These are phyloP conservation scores for Scotopteryx bipunctaria DNA, from an alignment of 2,888 invertebrate genomes.

Conservation along the genomic window DNA sequence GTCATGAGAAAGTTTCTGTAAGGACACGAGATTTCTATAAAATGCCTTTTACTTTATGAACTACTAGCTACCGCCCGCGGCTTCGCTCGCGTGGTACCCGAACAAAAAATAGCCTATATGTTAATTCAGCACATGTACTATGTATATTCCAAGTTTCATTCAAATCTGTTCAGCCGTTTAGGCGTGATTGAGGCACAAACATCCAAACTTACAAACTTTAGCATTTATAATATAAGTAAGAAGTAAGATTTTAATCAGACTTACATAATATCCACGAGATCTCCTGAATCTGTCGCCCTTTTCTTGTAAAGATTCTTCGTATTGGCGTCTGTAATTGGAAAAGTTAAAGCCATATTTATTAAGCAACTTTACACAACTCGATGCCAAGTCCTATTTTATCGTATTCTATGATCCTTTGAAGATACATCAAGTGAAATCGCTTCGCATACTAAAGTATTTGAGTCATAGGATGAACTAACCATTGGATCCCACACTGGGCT, in stretches of 20 bases:
- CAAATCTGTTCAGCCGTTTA: too few species aligned
- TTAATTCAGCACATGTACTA: too few species aligned
- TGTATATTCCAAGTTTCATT: too few species aligned
- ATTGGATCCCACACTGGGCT: slow-evolving; percentile 8
- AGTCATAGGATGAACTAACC: not conserved
- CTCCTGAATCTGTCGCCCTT: slow-evolving; percentile 60
- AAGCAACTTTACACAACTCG: slow-evolving; percentile 8
- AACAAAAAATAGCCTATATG: too few species aligned
- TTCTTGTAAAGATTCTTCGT: slow-evolving; percentile 58
- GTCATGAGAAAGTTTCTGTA: too few species aligned
- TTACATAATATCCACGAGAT: slow-evolving; percentile 57
- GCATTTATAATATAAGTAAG: too few species aligned
- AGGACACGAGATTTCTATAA: too few species aligned
- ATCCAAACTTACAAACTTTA: too few species aligned
- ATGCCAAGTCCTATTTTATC: slow-evolving; percentile 9
- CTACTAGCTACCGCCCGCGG: too few species aligned
- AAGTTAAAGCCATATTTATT: slow-evolving; percentile 20
- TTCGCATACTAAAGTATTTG: slow-evolving; percentile 9
- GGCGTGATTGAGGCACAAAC: too few species aligned
- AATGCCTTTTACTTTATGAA: too few species aligned
- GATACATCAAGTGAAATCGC: slow-evolving; percentile 14
- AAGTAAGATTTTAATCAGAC: slow-evolving; percentile 34
- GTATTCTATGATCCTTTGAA: slow-evolving; percentile 15
- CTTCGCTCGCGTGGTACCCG: too few species aligned
- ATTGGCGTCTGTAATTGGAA: slow-evolving; percentile 53